Base-by-base conservation (phyloP, 2,888 invertebrate species). In the Nephrotoma appendiculata region DNA sequence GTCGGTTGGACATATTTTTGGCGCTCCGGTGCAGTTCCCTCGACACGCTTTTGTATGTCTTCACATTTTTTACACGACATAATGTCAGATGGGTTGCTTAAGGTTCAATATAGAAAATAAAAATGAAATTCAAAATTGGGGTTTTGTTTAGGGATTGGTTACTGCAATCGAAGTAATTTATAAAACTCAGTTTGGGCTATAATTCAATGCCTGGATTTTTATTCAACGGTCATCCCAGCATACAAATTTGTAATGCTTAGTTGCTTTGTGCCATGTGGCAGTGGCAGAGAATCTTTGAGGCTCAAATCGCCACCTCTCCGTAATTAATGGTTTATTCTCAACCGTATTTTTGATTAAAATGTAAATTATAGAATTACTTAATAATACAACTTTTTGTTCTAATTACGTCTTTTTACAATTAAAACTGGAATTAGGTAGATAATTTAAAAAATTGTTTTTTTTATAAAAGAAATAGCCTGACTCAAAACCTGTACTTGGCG, bases 1-100 rank as follows among this genome's bases (percentile, higher is more conserved):
- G 89, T 89, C 2, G 89, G 88, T 87, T 89, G 89, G 3, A 87
- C 88, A 86, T 88, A 89, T 9, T 87, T 71, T 2, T 88, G 88
- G 1, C 89, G 88, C 41, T 87, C 85, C 0, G 89, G 88, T 7
- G 89, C 90, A 9, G 88, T 89, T 12, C 89, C 89, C 5, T 87
- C 85, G 0, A 87, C 85, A 6, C 42, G 71, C 7, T 88, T 87
- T 87, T 89, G 88, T 84, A 89, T 57, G 6, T 88, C 87, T 85
- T 89, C 89, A 87, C 89, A 90, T 87, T 89, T 89, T 86, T 89
- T 88, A 87, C 89, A 90, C 42, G 87, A 87, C 43, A 84, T 43
- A 6, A n/a, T 84, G 2, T 3, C 12, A 41, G 12, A 83, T 12
- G 83, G 48, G 4, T 52, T 52, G 52, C 6, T 48, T 48, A 48